phyloP scores from a whole-genome alignment of 2,113 vertebrate species.

The Chloropsis hardwickii region DNA sequence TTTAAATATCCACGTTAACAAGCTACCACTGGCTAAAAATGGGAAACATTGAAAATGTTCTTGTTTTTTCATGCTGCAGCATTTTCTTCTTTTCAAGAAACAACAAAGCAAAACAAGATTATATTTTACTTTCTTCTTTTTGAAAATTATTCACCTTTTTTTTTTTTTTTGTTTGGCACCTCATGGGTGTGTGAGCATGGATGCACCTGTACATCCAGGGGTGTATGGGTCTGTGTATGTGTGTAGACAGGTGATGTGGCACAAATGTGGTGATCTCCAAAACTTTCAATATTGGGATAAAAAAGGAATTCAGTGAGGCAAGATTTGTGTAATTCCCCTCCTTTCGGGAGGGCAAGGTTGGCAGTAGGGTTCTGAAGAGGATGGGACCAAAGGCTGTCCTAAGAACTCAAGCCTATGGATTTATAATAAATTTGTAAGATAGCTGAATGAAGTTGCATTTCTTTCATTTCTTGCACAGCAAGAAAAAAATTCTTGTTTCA shows the following conservation, averaged over 20 bases:
- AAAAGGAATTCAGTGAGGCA: neutral
- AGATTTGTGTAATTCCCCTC: neutral
- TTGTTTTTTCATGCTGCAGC: neutral
- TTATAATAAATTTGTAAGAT: neutral
- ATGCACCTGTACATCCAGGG: neutral
- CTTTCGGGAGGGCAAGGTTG: neutral
- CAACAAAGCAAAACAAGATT: neutral
- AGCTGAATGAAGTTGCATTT: neutral
- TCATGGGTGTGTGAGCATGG: accelerated
- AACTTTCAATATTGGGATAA: neutral
- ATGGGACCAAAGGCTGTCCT: neutral
- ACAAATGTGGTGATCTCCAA: neutral
- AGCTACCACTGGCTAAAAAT: neutral
- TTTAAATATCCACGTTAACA: neutral
- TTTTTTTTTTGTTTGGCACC: neutral
- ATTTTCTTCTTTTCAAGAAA: neutral
- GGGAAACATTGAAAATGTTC: neutral
- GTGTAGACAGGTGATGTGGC: neutral
- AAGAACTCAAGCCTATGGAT: neutral
- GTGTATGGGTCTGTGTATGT: neutral
- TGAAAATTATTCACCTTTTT: neutral
- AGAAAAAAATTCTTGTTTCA: neutral
- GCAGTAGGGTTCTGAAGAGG: neutral
- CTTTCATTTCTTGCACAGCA: too few species aligned
- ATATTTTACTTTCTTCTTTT: neutral